phyloP scores from a whole-genome alignment of 2,888 invertebrate species.

The Pyrgus malvae region DNA sequence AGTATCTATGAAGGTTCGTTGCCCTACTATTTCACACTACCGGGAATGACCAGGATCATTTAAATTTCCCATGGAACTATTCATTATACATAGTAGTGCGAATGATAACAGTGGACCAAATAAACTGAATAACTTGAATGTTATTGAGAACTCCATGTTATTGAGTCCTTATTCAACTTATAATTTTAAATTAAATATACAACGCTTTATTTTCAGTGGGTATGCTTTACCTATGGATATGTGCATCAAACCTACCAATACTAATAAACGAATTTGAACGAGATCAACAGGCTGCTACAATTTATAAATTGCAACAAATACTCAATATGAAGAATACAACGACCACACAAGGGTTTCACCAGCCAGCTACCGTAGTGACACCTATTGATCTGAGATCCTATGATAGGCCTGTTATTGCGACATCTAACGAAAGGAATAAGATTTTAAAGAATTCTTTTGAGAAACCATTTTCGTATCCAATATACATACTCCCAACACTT shows the following conservation, averaged over 20 bases:
- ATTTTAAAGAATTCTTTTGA: neutral
- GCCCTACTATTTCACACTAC: too few species aligned
- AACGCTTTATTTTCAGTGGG: conserved; percentile 58
- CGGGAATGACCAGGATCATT: too few species aligned
- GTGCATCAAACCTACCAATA: conserved; percentile 65
- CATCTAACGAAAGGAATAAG: neutral
- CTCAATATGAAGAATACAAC: conserved; percentile 44
- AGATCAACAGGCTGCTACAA: conserved; percentile 61
- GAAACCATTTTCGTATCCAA: too few species aligned
- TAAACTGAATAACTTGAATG: too few species aligned
- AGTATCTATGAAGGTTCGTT: too few species aligned
- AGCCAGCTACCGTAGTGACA: neutral
- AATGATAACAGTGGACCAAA: too few species aligned
- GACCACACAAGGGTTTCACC: neutral
- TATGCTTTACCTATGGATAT: conserved; percentile 72
- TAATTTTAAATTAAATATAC: too few species aligned
- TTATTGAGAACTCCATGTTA: too few species aligned
- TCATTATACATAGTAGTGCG: too few species aligned
- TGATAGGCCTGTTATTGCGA: neutral
- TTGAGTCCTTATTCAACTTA: too few species aligned
- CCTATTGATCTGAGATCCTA: neutral
- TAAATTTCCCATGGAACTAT: too few species aligned
- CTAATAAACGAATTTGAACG: conserved; percentile 67
- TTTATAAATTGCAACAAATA: conserved; percentile 54
- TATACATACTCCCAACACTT: neutral